These are phyloP conservation scores for Chymomyza procnemis DNA, from an alignment of 2,888 invertebrate genomes.

Conservation along the genomic window DNA sequence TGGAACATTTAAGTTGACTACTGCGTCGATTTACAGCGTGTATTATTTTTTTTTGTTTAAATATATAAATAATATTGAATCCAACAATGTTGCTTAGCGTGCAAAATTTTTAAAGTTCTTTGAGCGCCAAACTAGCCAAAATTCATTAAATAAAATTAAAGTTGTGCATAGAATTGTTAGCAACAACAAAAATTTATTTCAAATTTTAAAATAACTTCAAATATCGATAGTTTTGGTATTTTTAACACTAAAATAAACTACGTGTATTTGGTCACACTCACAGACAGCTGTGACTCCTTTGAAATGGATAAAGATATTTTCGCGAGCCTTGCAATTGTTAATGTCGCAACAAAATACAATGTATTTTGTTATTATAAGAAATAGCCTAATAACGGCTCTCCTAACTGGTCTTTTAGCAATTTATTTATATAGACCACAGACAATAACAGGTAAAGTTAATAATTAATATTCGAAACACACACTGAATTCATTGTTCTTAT, in stretches of 20 bases:
- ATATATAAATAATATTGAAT: too few relatives aligned
- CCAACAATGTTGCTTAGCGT: too few relatives aligned
- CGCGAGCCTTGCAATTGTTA: background rate
- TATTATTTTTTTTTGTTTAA: too few relatives aligned
- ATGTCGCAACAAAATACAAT: background rate
- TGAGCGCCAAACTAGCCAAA: too few relatives aligned
- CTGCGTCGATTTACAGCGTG: too few relatives aligned
- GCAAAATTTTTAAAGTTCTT: too few relatives aligned
- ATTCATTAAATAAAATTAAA: too few relatives aligned
- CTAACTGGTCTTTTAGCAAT: slow-evolving; percentile 25
- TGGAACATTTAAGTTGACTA: too few relatives aligned
- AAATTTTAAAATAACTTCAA: background rate
- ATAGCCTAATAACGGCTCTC: background rate
- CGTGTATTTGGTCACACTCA: background rate
- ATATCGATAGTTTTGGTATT: background rate
- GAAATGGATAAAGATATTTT: background rate
- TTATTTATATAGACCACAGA: slow-evolving; percentile 18
- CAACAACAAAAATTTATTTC: too few relatives aligned
- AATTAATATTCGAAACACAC: background rate
- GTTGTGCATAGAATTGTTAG: too few relatives aligned
- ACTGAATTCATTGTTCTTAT: too few relatives aligned
- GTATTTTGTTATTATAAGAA: background rate
- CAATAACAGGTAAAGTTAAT: slow-evolving; percentile 10
- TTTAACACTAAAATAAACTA: background rate
- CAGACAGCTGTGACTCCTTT: background rate